Base-by-base conservation (phyloP, 2,797 vertebrate genomes). In the Thunnus albacares region DNA sequence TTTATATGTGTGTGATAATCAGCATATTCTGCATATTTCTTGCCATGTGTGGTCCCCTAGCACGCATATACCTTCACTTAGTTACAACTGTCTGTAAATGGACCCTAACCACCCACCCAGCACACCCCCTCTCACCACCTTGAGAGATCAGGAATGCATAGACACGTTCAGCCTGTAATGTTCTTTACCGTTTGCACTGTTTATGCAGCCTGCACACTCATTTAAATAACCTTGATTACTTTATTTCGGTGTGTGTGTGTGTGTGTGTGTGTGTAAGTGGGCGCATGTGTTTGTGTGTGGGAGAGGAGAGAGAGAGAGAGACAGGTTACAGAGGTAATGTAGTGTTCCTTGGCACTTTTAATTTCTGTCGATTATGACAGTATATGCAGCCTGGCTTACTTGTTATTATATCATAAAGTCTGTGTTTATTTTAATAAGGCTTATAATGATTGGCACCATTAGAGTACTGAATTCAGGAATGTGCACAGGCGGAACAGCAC, bases 221-320 rank as follows among this genome's bases (percentile, higher is more conserved):
- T 95, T 95, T 93, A 91, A 92, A 94, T 94, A 93, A 90, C 87
- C 88, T 84, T 94, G 92, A 95, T 94, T 92, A 90, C 89, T 93
- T 92, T 90, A 93, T 92, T 90, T 90, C 52, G 68, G 10, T 51
- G 33, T 80, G 68, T 77, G 43, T 69, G 47, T 70, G 45, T 79
- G 35, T 72, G 35, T 62, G 49, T 71, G 45, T 71, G 58, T 49
- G 20, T 35, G 28, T 9, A 33, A 33, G 30, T 33, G 30, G 6
- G 30, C 30, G 58, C 20, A 47, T 80, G 64, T 82, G 63, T 79
- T 47, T 78, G 53, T 78, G 71, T 20, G 69, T 75, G 82, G 62
- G 77, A 79, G 85, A 71, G 77, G 68, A 52, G 67, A 58, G 73
- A 45, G 62, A 61, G 75, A 68, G 56, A 77, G 55, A 81, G 67